Base-by-base conservation (phyloP, 2,797 vertebrate genomes). In the Poliocrania exsul region DNA sequence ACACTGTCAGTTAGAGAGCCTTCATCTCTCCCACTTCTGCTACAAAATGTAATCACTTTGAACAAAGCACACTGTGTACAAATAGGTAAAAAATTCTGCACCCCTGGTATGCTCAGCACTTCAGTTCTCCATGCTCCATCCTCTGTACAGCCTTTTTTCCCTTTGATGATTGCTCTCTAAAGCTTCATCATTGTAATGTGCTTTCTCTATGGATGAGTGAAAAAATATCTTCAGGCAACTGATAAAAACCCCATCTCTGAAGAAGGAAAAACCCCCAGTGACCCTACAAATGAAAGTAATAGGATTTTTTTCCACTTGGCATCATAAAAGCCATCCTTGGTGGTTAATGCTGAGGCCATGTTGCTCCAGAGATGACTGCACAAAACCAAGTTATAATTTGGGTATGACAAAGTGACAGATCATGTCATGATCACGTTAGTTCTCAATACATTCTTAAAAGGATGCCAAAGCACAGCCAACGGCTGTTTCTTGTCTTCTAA, bases 21-120 rank as follows among this genome's bases (percentile, higher is more conserved):
- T 50, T 60, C 16, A 8, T 38, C 20, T 53, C 21, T 37, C 35
- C 29, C 71, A 44, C 35, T 77, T 53, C 60, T 82, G 71, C 47
- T 44, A 3, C 35, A 61, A 49, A 54, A 44, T 19, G 20, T 42
- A 61, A 66, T 17, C 37, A 46, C 42, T 61, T 6, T 8, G 49
- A 61, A 65, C n/a, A 50, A 38, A 49, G 20, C 47, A 20, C n/a
- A 25, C 8, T 6, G 1, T 4, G 31, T 11, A 46, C 28, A 37
- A 53, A 65, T 5, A 77, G 13, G 26, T 37, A 46, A 19, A 46
- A 19, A 49, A 46, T 6, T 8, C 19, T 51, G 9, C 78, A 98
- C 98, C 98, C 98, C 60, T 98, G 96, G 83, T 98, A 98, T 31
- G 98, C 98, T 42, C 89, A 96, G 50, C 99, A 97, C 78, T 98